phyloP scores from a whole-genome alignment of 2,113 vertebrate species.

The Petrocephalus microphthalmus region DNA sequence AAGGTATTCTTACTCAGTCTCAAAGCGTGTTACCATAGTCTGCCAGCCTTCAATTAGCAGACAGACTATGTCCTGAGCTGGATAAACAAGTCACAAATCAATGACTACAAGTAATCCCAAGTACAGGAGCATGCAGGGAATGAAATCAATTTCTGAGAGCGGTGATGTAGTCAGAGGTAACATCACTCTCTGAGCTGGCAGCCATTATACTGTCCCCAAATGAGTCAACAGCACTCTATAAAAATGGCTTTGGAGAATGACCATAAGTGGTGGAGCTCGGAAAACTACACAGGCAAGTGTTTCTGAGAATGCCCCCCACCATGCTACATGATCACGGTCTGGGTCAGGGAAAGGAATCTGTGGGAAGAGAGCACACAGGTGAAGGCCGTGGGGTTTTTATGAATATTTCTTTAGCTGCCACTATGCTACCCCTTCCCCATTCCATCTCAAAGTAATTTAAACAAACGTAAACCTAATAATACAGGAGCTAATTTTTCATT shows the following conservation, averaged over 20 bases:
- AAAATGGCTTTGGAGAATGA: background rate
- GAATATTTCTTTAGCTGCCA: background rate
- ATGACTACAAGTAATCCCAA: conserved; percentile 11
- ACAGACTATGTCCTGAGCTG: background rate
- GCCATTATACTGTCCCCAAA: background rate
- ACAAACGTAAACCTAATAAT: background rate
- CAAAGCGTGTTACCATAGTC: background rate
- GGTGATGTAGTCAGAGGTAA: background rate
- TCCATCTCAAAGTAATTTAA: background rate
- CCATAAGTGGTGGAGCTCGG: background rate
- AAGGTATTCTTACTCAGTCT: background rate
- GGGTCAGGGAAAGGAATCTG: background rate
- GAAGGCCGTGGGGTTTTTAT: background rate
- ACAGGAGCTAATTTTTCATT: background rate
- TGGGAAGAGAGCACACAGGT: background rate
- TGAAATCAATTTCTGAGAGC: conserved; percentile 8
- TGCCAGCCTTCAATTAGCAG: conserved; percentile 4
- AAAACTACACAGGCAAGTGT: background rate
- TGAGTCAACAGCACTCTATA: background rate
- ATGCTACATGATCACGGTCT: background rate
- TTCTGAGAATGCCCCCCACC: background rate
- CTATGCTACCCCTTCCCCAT: background rate
- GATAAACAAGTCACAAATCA: conserved; percentile 1
- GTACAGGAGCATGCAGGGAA: background rate
- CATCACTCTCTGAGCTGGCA: conserved; percentile 7